Percentiles rank a stretch among this genome's conserved stretches.
Conservation (phyloP, 2,113 vertebrate genomes). For the Stomatorhinus ivindoensis region DNA sequence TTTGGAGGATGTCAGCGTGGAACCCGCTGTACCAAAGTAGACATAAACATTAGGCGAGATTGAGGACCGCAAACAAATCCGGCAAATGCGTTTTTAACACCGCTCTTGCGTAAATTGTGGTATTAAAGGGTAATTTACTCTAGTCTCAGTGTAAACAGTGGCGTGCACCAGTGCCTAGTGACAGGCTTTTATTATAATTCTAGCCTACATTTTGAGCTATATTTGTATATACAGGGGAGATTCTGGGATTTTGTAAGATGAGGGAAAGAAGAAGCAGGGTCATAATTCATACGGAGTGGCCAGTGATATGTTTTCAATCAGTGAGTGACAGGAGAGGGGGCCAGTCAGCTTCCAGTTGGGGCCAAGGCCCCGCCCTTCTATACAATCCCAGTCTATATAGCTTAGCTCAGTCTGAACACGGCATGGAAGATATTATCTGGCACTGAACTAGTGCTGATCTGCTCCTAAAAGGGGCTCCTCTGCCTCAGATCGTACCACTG, state of each 20-base stretch:
- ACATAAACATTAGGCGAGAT: neutral
- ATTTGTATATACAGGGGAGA: neutral
- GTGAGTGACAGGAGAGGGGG: neutral
- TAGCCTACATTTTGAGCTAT: neutral
- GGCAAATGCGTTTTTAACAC: neutral
- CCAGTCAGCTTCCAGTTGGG: neutral
- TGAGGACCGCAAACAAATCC: neutral
- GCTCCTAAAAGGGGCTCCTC: neutral
- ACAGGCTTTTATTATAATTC: neutral
- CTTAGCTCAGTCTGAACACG: neutral
- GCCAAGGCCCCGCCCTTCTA: neutral
- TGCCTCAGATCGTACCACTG: neutral
- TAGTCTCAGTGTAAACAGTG: neutral
- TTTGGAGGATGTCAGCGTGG: neutral
- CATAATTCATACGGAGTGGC: neutral
- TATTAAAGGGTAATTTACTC: conserved; percentile 4
- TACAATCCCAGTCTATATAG: neutral
- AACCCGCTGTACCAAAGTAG: neutral
- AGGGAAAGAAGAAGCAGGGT: neutral
- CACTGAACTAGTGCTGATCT: neutral
- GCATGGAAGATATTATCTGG: neutral
- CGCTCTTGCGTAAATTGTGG: neutral
- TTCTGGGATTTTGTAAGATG: neutral
- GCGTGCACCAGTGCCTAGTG: neutral
- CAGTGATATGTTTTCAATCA: neutral